Base-by-base conservation (phyloP, 2,797 vertebrate species). In the Sus cebifrons region DNA sequence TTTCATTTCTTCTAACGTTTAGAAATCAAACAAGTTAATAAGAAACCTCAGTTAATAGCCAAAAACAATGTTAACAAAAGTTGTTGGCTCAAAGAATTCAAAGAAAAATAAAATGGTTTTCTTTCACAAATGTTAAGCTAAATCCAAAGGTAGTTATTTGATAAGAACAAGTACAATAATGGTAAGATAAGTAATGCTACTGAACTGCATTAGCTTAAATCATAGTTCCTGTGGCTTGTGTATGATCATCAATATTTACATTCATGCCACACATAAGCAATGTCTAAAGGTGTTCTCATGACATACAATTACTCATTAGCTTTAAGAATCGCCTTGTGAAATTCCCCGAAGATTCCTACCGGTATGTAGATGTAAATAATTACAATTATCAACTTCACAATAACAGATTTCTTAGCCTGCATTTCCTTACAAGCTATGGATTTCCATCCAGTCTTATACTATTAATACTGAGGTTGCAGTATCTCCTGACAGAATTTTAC, bases 211-310 rank as follows among this genome's bases (percentile, higher is more conserved):
- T 6, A 9, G 62, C 23, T 54, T 54, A 9, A 36, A 23, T 25
- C 7, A 21, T 49, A 67, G n/a, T 9, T 18, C 25, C 75, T 6
- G 23, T 6, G 71, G 49, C 36, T 29, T 0, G 3, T 14, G 5
- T 14, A 1, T 0, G 1, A 5, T 15, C 32, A 0, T 1, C 2
- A 9, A 5, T 0, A 29, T 3, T 65, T 36, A 2, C 16, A 5
- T 0, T 18, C 58, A 4, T 32, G 2, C 67, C 29, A 2, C 13
- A 12, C 5, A 17, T 3, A 1, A 25, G 68, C 32, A 3, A 5
- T 2, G 44, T 23, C 11, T 5, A 3, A 29, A 21, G 36, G 20
- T 20, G 15, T 60, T 32, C 85, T 60, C 68, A 0, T 2, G 21
- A 40, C 60, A 32, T 1, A 20, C 23, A 44, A 2, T 20, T 3